Evolutionary conservation across 2,888 invertebrate species (phyloP).

Genomic region (Ecliptopera silaceata): DNA sequence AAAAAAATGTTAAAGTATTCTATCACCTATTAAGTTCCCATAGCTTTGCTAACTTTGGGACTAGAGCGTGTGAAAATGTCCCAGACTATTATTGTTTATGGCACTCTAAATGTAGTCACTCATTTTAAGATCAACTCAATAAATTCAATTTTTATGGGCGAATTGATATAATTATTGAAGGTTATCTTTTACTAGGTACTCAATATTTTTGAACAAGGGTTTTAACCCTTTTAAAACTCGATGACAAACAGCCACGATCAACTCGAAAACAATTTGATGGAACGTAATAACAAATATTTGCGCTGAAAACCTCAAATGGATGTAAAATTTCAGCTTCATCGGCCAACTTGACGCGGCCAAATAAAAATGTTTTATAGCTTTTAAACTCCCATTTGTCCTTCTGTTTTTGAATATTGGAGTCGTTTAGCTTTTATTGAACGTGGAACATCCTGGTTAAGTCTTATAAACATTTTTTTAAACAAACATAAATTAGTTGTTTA

Average conservation of each 20-base stretch:
- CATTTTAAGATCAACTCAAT: too few relatives aligned
- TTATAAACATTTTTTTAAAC: too few relatives aligned
- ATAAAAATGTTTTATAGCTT: conserved; percentile 61
- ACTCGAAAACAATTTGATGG: conserved; percentile 52
- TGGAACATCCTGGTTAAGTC: background rate
- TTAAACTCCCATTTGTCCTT: conserved; percentile 50
- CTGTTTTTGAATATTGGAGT: conserved; percentile 44
- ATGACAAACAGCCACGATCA: conserved; percentile 37
- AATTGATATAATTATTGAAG: background rate
- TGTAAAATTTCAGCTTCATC: conserved; percentile 57
- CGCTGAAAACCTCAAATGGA: conserved; percentile 54
- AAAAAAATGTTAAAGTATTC: too few relatives aligned
- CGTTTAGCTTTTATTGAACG: conserved; percentile 33
- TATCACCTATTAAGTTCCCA: too few relatives aligned
- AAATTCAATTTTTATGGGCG: too few relatives aligned
- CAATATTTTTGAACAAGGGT: conserved; percentile 1
- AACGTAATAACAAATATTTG: conserved; percentile 56
- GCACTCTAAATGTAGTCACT: too few relatives aligned
- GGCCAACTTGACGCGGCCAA: conserved; percentile 54
- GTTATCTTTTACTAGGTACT: background rate
- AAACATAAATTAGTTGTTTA: too few relatives aligned
- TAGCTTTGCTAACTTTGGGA: too few relatives aligned
- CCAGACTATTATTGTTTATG: too few relatives aligned
- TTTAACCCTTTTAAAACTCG: conserved; percentile 21
- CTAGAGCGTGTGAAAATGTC: too few relatives aligned